These are phyloP conservation scores for Papilio machaon DNA, from an alignment of 1,140 invertebrate genomes.

Conservation along the genomic window DNA sequence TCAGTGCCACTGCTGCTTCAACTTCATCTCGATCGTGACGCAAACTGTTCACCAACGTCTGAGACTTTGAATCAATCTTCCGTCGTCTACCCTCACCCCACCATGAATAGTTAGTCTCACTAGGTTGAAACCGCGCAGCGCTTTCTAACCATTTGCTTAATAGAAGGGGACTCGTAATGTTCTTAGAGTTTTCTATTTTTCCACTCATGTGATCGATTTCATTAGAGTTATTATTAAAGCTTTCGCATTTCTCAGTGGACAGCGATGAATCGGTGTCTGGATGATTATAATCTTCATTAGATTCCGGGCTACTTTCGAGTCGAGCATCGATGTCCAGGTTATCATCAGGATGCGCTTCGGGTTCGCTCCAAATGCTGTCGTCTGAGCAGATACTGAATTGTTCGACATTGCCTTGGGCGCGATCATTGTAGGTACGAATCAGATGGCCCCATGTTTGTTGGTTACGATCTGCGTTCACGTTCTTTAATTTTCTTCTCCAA, in stretches of 20 bases:
- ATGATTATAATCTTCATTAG: slow-evolving; percentile 53
- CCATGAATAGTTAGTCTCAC: slow-evolving; percentile 85
- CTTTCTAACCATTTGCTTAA: slow-evolving; percentile 87
- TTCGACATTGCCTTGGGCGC: slow-evolving; percentile 87
- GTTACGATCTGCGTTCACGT: slow-evolving; percentile 84
- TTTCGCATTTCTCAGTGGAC: slow-evolving; percentile 72
- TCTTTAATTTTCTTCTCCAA: slow-evolving; percentile 88
- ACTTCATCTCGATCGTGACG: slow-evolving; percentile 86
- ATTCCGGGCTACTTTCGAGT: slow-evolving; percentile 56
- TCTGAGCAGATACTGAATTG: slow-evolving; percentile 89
- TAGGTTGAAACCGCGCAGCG: slow-evolving; percentile 85
- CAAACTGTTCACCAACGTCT: slow-evolving; percentile 51
- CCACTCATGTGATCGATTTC: slow-evolving; percentile 56
- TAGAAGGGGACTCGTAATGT: slow-evolving; percentile 79
- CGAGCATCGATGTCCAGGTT: slow-evolving; percentile 51
- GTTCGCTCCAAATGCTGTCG: slow-evolving; percentile 88
- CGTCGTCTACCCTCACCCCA: slow-evolving; percentile 80
- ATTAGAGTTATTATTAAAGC: slow-evolving; percentile 71
- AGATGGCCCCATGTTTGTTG: slow-evolving; percentile 87
- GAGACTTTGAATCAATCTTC: slow-evolving; percentile 58
- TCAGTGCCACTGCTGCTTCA: slow-evolving; percentile 87
- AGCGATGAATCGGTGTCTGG: slow-evolving; percentile 64
- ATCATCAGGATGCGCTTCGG: slow-evolving; percentile 66
- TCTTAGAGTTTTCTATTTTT: slow-evolving; percentile 55
- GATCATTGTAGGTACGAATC: slow-evolving; percentile 88